A percentile compares a stretch with the other conserved stretches of the same genome.
These are phyloP conservation scores for Drosophila dives DNA, from an alignment of 2,888 invertebrate genomes.

Conservation along the genomic window DNA sequence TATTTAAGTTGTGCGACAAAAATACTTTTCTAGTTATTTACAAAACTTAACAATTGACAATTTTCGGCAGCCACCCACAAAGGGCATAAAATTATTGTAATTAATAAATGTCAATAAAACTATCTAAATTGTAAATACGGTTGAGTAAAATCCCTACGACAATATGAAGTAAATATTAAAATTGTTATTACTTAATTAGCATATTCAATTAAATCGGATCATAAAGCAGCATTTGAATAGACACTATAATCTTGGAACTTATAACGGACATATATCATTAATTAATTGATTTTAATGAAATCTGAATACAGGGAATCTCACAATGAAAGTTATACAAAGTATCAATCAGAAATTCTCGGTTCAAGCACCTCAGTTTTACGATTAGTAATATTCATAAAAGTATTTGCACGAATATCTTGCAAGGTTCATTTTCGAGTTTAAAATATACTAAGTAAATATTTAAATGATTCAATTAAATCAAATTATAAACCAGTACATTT, in stretches of 20 bases:
- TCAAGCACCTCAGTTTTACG: constrained; percentile 46
- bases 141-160: background rate
- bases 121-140: background rate
- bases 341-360: constrained; percentile 5
- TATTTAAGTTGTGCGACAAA: constrained; percentile 12
- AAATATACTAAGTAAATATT: background rate
- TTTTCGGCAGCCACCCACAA: background rate
- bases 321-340: background rate
- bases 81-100: background rate
- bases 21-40: background rate
- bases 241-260: background rate
- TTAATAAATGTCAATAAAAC: background rate
- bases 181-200: background rate
- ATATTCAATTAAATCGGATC: background rate
- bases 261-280: background rate
- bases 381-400: constrained; percentile 23
- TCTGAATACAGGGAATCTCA: constrained; percentile 3
- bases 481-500: background rate
- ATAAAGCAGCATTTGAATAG: background rate
- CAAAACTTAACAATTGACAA: background rate
- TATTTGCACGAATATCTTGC: constrained; percentile 18
- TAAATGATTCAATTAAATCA: background rate
- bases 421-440: background rate
- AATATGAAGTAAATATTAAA: background rate
- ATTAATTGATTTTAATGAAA: background rate